Evolutionary conservation across 2,888 invertebrate species (phyloP), one percentile per base, ranked within the genome.

Genomic region (Chaetogeoica ovagalla): DNA sequence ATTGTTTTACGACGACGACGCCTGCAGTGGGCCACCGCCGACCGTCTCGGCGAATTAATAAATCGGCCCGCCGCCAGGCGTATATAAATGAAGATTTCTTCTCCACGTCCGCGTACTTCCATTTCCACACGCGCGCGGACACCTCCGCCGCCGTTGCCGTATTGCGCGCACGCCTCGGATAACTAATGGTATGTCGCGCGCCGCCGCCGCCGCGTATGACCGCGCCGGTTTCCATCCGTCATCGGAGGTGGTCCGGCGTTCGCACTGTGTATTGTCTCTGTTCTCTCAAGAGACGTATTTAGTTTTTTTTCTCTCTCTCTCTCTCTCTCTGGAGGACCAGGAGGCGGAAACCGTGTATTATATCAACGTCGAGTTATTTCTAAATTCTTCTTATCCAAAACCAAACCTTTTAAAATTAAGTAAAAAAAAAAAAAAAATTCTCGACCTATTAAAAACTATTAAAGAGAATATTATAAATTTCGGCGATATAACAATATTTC

Each of bases 151-250:
- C 15, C 65, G 37, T 62, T 55, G 52, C 37, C 30, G 55, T n/a
- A 17, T 63, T 55, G 74, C 48, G 48, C 17, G 52, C 48, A 13
- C 74, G 39, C 74, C 74, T 17, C 30, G 48, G 77, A 69, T 77
- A 69, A 77, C 69, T 77, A 77, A 70, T 62, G 70, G 37, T 70
- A 70, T 70, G 77, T 77, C 77, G 70, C 52, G 55, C 37, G 57
- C 30, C 55, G 63, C 30, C n/a, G n/a, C n/a, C n/a, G 30, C 30
- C 30, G 4, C 30, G 30, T 30, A 30, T 30, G 30, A 4, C 30
- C 30, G 30, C 39, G 39, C 57, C 30, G 30, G 43, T 60, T 23
- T 68, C 52, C 76, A 76, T 76, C 69, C 21, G 69, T 76, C 76
- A 69, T 69, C 52, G n/a, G n/a, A n/a, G n/a, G n/a, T n/a, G 60